A percentile compares a stretch with the other conserved stretches of the same genome.
These are phyloP conservation scores for Euglossa dilemma DNA, from an alignment of 1,140 invertebrate genomes.

Conservation along the genomic window DNA sequence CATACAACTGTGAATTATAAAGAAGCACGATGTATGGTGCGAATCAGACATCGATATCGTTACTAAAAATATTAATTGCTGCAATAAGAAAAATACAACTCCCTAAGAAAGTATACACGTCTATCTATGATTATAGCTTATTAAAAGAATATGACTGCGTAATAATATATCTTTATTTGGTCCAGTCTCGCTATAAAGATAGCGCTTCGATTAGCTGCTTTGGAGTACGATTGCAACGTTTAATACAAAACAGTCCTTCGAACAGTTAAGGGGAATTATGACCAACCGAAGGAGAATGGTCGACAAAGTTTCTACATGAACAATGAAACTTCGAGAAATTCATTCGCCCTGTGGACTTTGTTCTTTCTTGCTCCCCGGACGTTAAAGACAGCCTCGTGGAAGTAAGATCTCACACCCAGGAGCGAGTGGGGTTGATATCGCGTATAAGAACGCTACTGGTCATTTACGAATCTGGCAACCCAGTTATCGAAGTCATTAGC, in stretches of 20 bases:
- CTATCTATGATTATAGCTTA: too few species aligned
- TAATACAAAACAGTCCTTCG: background rate
- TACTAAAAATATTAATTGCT: too few species aligned
- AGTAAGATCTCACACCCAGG: background rate
- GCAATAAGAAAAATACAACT: too few species aligned
- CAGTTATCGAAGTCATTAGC: constrained; percentile 59
- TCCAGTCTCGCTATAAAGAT: too few species aligned
- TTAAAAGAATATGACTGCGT: too few species aligned
- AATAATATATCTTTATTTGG: too few species aligned
- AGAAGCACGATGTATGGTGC: too few species aligned
- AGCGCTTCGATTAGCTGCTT: too few species aligned
- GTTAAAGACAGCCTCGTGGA: background rate
- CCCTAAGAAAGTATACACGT: too few species aligned
- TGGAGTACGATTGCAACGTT: too few species aligned
- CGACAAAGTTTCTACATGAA: background rate
- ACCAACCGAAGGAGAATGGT: background rate
- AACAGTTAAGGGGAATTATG: background rate
- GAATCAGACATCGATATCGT: too few species aligned
- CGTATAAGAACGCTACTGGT: constrained; percentile 5
- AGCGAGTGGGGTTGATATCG: background rate
- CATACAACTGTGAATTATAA: too few species aligned
- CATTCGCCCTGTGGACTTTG: background rate
- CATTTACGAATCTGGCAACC: constrained; percentile 26
- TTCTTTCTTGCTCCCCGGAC: background rate
- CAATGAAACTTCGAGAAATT: constrained; percentile 4